Evolutionary conservation across 1,140 invertebrate genomes (phyloP).

Genomic region (Manduca sexta): DNA sequence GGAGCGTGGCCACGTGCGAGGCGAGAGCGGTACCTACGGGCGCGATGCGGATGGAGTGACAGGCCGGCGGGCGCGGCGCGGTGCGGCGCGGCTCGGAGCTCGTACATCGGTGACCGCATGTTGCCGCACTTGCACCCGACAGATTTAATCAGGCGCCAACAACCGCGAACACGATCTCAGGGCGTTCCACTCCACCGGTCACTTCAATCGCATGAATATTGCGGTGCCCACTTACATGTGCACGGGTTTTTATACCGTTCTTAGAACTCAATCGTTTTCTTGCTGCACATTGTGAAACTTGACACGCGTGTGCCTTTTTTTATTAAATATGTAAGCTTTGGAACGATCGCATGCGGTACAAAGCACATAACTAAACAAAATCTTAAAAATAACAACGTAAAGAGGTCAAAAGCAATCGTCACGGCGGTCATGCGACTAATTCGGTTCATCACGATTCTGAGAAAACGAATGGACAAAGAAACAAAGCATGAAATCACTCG

Average conservation of each 20-base stretch:
- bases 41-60: background rate
- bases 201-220: conserved; percentile 15
- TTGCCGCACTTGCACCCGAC: conserved; percentile 27
- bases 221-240: background rate
- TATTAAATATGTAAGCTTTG: background rate
- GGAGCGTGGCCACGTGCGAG: background rate
- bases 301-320: conserved; percentile 7
- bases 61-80: too few species aligned
- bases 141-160: conserved; percentile 38
- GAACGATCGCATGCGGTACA: too few species aligned
- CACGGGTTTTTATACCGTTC: conserved; percentile 9
- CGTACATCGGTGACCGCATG: conserved; percentile 21
- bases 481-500: conserved; percentile 29
- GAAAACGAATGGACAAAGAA: conserved; percentile 24
- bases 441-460: conserved; percentile 25
- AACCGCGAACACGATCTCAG: conserved; percentile 37
- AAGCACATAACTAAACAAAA: too few species aligned
- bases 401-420: conserved; percentile 4
- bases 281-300: conserved; percentile 1
- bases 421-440: conserved; percentile 16
- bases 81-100: conserved; percentile 8
- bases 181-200: conserved; percentile 25
- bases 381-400: too few species aligned
- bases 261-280: conserved; percentile 1
- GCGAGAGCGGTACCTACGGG: background rate